phyloP scores from a whole-genome alignment of 2,113 vertebrate genomes.

The Nicator chloris region DNA sequence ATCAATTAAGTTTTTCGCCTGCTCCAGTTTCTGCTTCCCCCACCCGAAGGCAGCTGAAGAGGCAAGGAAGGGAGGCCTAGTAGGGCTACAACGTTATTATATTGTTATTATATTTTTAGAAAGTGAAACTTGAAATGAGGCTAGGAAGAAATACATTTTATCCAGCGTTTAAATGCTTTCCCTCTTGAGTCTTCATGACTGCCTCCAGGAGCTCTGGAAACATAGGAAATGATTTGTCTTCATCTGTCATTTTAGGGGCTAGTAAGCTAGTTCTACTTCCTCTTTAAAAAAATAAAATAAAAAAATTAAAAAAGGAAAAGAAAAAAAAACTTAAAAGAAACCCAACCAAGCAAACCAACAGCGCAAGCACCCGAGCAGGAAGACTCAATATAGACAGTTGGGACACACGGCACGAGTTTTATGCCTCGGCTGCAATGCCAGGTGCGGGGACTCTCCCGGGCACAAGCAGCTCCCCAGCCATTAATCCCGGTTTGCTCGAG shows the following conservation, averaged over 20 bases:
- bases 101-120: background rate
- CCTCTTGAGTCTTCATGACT: background rate
- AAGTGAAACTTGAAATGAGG: background rate
- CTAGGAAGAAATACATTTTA: background rate
- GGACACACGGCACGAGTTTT: background rate
- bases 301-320: too few relatives aligned
- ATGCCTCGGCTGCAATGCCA: rapidly evolving
- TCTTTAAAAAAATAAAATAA: too few relatives aligned
- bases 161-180: background rate
- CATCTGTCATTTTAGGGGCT: background rate
- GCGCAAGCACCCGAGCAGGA: background rate
- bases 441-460: background rate
- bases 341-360: background rate
- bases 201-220: background rate
- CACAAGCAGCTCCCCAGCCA: background rate
- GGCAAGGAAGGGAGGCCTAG: background rate
- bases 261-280: background rate
- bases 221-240: background rate
- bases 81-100: background rate
- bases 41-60: background rate
- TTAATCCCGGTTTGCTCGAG: background rate
- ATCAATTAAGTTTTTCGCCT: background rate
- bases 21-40: background rate
- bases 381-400: rapidly evolving
- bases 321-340: rapidly evolving